Conservation (phyloP, 2,113 vertebrate genomes). For the Hipposideros armiger region DNA sequence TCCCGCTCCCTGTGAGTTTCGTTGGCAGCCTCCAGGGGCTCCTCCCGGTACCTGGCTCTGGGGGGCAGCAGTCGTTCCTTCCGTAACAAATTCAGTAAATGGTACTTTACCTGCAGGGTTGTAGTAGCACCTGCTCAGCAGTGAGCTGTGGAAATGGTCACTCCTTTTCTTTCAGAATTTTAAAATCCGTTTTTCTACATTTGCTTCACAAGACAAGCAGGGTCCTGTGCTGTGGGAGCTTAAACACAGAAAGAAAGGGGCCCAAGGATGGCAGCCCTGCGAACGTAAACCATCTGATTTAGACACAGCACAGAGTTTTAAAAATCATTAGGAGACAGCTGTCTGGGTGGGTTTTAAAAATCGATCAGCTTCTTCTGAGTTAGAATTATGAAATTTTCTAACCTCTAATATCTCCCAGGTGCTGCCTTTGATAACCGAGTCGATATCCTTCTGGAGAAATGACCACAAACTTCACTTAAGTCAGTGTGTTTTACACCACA, state of each 20-base stretch:
- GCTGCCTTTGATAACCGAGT: neutral
- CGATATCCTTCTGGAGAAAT: neutral
- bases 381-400: neutral
- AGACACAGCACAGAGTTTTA: neutral
- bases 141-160: neutral
- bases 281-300: neutral
- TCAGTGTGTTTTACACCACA: neutral
- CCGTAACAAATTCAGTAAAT: neutral
- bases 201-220: neutral
- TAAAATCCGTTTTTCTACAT: neutral
- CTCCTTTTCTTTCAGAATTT: neutral
- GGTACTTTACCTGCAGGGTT: neutral
- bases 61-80: too few relatives aligned
- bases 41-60: rapidly evolving
- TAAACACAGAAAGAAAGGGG: neutral
- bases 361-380: neutral
- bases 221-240: neutral
- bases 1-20: too few relatives aligned
- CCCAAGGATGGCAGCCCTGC: rapidly evolving
- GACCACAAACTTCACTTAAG: neutral
- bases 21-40: neutral
- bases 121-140: neutral
- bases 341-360: neutral
- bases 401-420: neutral
- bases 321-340: neutral